Evolutionary conservation across 2,888 invertebrate genomes (phyloP).

Genomic region (Caenorhabditis sp.): DNA sequence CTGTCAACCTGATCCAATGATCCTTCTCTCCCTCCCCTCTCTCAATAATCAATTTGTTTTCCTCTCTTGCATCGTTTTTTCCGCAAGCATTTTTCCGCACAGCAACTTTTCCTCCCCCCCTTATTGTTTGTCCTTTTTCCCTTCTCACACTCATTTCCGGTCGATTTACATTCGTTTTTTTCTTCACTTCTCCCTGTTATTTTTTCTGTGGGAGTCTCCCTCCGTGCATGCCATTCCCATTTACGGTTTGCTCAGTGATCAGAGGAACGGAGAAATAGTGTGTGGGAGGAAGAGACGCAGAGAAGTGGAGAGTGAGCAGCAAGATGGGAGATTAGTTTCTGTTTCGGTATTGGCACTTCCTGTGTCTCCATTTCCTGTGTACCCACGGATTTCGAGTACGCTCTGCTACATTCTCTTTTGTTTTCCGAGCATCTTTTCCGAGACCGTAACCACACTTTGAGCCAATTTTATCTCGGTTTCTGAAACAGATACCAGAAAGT

Average conservation of each 20-base stretch:
- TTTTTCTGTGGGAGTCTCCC: conserved; percentile 5
- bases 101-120: conserved; percentile 28
- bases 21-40: conserved; percentile 13
- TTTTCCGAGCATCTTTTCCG: no score
- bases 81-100: conserved; percentile 43
- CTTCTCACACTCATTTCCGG: conserved; percentile 45
- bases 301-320: not conserved
- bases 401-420: not conserved
- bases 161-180: conserved; percentile 54
- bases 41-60: conserved; percentile 45
- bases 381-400: not conserved
- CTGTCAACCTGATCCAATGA: conserved; percentile 14
- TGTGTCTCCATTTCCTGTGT: conserved; percentile 21
- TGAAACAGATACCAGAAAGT: no score
- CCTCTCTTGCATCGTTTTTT: conserved; percentile 9
- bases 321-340: conserved; percentile 18
- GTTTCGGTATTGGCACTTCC: conserved; percentile 44
- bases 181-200: not conserved
- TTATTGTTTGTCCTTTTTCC: not conserved
- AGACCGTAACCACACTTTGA: no score
- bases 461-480: no score
- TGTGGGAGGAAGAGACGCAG: conserved; percentile 32
- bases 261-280: conserved; percentile 4
- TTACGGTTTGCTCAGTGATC: conserved; percentile 44
- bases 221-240: conserved; percentile 27